These are phyloP conservation scores for Apistogramma diplotaenia DNA, from an alignment of 2,113 vertebrate species.

Conservation along the genomic window DNA sequence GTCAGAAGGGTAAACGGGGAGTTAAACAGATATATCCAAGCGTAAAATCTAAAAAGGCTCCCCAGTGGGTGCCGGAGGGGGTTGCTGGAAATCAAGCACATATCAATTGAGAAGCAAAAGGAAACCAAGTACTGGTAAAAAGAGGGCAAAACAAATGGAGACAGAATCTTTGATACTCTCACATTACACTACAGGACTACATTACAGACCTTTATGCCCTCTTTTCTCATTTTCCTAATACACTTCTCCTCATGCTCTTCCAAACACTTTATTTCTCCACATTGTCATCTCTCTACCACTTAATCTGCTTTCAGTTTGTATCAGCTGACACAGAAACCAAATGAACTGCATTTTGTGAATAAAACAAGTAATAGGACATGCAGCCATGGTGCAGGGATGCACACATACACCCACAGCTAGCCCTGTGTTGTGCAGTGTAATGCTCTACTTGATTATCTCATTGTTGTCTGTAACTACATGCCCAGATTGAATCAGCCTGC, in stretches of 20 bases:
- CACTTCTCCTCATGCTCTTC: background rate
- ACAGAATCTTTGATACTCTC: background rate
- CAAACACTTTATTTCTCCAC: background rate
- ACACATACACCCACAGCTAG: constrained; percentile 20
- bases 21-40: constrained; percentile 99
- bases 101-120: constrained; percentile 93
- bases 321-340: background rate
- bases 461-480: constrained; percentile 99
- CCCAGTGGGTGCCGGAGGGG: constrained; percentile 89
- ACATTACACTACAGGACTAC: background rate
- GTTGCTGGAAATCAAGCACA: constrained; percentile 98
- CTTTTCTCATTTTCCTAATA: background rate
- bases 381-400: background rate
- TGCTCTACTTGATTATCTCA: constrained; percentile 95
- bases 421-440: constrained; percentile 82
- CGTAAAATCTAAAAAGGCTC: constrained; percentile 99
- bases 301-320: background rate
- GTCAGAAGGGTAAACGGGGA: constrained; percentile 97
- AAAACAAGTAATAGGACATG: background rate
- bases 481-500: constrained; percentile 98
- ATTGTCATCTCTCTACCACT: background rate
- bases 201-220: constrained; percentile 7
- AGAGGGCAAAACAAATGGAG: constrained; percentile 72
- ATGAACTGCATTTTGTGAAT: constrained; percentile 67
- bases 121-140: constrained; percentile 77